Conservation (phyloP, 2,113 vertebrate species). For the Cygnus atratus region DNA sequence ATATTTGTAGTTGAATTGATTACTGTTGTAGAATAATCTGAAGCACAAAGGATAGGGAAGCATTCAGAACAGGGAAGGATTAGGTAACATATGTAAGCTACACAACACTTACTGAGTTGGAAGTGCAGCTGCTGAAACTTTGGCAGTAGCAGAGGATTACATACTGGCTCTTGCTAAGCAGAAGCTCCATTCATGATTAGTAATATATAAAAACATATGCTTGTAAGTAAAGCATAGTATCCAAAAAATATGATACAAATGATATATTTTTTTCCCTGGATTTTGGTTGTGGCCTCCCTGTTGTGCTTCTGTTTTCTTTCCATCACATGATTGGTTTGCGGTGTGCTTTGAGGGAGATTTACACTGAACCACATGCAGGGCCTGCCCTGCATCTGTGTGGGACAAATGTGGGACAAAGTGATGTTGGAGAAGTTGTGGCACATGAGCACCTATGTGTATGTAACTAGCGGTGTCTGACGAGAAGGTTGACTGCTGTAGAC, state of each 20-base stretch:
- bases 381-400: neutral
- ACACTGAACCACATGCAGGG: neutral
- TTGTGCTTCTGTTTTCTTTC: neutral
- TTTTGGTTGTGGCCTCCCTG: neutral
- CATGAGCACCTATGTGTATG: neutral
- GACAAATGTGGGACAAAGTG: neutral
- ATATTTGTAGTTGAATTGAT: slow-evolving; percentile 57
- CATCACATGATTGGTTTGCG: neutral
- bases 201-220: neutral
- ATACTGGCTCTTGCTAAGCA: neutral
- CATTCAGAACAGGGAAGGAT: neutral
- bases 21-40: neutral
- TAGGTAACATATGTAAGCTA: neutral
- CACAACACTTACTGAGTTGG: neutral
- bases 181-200: neutral
- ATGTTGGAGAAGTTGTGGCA: neutral
- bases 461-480: neutral
- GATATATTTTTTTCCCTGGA: neutral
- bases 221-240: neutral
- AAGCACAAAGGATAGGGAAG: neutral
- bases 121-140: neutral
- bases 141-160: neutral
- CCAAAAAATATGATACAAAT: neutral
- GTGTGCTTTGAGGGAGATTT: neutral
- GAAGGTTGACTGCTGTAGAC: neutral